A percentile compares a stretch with the other conserved stretches of the same genome.
Evolutionary conservation across 2,888 invertebrate genomes (phyloP).

Genomic region (Euphydryas editha): DNA sequence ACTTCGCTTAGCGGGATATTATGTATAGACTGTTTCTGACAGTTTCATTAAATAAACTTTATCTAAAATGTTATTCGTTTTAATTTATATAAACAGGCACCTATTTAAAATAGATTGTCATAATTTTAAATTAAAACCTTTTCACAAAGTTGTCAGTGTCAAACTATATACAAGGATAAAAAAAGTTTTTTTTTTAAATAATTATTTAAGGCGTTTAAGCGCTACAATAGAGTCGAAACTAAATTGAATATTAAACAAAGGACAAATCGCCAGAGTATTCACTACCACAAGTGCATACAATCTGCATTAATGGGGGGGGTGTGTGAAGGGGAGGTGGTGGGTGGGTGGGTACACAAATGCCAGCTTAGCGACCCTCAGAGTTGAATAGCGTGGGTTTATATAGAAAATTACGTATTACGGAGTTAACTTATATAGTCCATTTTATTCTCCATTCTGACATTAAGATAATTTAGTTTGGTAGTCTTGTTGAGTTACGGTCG

Average conservation of each 20-base stretch:
- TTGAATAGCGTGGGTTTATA: conserved; percentile 1
- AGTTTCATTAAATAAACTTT: too few species aligned
- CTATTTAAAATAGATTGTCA: background rate
- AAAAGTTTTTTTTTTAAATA: background rate
- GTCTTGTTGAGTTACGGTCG: background rate
- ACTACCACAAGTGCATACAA: conserved; percentile 4
- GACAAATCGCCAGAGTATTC: conserved; percentile 12
- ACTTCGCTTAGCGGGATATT: too few species aligned
- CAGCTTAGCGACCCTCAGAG: conserved; percentile 1
- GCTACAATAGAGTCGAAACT: conserved; percentile 2
- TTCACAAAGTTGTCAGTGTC: too few species aligned
- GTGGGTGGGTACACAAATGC: background rate
- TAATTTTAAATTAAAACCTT: too few species aligned
- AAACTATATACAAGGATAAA: background rate
- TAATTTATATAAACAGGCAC: background rate
- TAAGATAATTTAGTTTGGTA: background rate
- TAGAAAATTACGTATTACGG: background rate
- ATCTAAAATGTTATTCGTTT: too few species aligned
- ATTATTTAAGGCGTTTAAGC: background rate
- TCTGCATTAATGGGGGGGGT: conserved; percentile 12
- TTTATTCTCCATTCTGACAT: background rate
- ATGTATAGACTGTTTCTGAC: too few species aligned
- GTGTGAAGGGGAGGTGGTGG: too few species aligned
- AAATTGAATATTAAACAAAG: conserved; percentile 12
- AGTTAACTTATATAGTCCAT: background rate